Conservation (phyloP, 2,888 invertebrate species). For the Orthosia gothica region DNA sequence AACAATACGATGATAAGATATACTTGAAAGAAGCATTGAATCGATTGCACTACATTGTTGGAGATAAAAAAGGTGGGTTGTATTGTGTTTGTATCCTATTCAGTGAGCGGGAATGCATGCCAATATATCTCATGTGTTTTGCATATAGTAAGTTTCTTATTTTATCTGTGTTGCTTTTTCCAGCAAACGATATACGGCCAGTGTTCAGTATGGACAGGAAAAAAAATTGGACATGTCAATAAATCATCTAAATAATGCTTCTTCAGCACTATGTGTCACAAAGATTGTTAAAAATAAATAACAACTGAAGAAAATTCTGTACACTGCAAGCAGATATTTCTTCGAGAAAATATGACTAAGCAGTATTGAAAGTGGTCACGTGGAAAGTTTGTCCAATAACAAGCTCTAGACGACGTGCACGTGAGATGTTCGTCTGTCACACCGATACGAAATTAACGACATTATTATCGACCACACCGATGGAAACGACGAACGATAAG, state of each 20-base stretch:
- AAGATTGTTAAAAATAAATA: constrained; percentile 30
- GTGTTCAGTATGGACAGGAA: no score
- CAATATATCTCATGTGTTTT: constrained; percentile 21
- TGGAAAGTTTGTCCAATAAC: constrained; percentile 77
- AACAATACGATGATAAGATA: constrained; percentile 39
- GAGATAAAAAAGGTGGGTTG: constrained; percentile 43
- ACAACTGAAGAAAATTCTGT: constrained; percentile 29
- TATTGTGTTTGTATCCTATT: constrained; percentile 25
- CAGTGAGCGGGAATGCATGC: constrained; percentile 13
- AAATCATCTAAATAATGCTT: not conserved
- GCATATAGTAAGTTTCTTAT: not conserved
- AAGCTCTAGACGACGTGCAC: constrained; percentile 70
- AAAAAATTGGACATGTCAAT: not conserved
- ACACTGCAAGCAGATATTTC: constrained; percentile 43
- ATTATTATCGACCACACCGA: constrained; percentile 8
- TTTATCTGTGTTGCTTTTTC: not conserved
- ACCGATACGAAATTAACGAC: constrained; percentile 46
- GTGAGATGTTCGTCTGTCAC: constrained; percentile 64
- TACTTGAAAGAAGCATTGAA: constrained; percentile 25
- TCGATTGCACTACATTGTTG: constrained; percentile 32
- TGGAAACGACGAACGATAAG: no score
- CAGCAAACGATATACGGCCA: no score
- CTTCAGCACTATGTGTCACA: not conserved
- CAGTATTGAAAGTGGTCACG: constrained; percentile 72
- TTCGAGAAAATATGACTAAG: constrained; percentile 56